Percentiles rank a stretch among this genome's conserved stretches.
phyloP scores from a whole-genome alignment of 35 echinoderm and acorn worm genomes.

The Acanthaster planci region DNA sequence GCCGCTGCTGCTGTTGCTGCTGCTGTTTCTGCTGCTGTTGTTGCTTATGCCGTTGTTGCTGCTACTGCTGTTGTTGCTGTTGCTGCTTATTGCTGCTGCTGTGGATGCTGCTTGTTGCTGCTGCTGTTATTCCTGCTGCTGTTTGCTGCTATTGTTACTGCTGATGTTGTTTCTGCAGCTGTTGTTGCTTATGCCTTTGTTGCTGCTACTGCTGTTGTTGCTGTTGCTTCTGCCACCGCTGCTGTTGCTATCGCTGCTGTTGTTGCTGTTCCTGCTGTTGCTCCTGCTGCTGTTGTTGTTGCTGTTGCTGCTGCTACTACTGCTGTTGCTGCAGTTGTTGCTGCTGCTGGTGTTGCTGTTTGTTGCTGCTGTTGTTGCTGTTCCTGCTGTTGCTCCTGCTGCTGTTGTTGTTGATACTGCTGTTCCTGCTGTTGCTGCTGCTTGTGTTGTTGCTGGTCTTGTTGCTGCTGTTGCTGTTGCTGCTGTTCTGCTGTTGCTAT shows the following conservation, averaged over 20 bases:
- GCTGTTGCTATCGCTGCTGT: not conserved
- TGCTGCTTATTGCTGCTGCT: too few species aligned
- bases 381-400: not conserved
- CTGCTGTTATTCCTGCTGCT: too few species aligned
- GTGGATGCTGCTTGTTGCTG: too few species aligned
- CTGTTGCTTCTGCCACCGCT: not conserved
- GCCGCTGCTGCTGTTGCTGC: too few species aligned
- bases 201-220: slow-evolving; percentile 20
- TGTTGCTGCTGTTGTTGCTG: not conserved
- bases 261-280: not conserved
- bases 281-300: not conserved
- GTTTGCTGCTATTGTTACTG: too few species aligned
- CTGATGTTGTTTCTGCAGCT: not conserved
- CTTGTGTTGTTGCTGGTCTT: too few species aligned
- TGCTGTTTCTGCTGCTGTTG: too few species aligned
- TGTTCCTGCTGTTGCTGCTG: not conserved
- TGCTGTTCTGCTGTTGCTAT: too few species aligned
- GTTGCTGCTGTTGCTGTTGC: too few species aligned
- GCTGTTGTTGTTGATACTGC: not conserved
- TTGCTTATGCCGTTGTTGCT: too few species aligned
- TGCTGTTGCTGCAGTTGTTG: not conserved
- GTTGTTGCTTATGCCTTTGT: not conserved
- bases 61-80: too few species aligned
- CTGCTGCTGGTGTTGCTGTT: not conserved
- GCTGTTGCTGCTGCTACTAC: not conserved